Evolutionary conservation across 2,113 vertebrate genomes (phyloP), one percentile per base, ranked within the genome.

Genomic region (Nesoenas mayeri): DNA sequence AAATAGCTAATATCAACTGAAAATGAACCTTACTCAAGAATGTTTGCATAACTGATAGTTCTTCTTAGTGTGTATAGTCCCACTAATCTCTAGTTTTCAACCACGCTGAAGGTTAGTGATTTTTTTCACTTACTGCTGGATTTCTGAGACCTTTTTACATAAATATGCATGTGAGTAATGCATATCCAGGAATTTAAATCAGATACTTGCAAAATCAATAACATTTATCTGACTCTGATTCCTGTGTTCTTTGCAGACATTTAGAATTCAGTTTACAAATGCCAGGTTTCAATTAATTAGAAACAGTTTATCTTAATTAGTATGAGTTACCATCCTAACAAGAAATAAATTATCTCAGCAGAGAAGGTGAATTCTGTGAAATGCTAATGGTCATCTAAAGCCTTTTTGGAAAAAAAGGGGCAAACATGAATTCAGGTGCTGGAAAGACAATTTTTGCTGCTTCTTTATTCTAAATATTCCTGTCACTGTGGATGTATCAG

Each of bases 221-320:
- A 93, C 81, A 75, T 95, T 97, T 97, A 92, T 94, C 82, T 97
- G 78, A 95, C 93, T 95, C 92, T n/a, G 28, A 98, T 85, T 93
- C 51, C 79, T 73, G 56, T 84, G 78, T 83, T 97, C 62, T 94
- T 93, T 96, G 38, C 40, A 97, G 93, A 85, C 66, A 87, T 97
- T 96, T 91, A 86, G 20, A 96, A 93, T 71, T 90, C 93, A 89
- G 77, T 79, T 79, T 94, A 78, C 21, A 85, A 97, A 97, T 95
- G 85, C 77, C 90, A 97, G 85, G 77, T 96, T 98, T 96, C 93
- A 97, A 92, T 97, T 98, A 97, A 97, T 95, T 96, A 96, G 88
- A 93, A 98, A 97, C 73, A 95, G 91, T 98, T 98, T 89, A 91
- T 98, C 97, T 98, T 97, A 97, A 98, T 98, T 98, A 97, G 74